Evolutionary conservation across 2,888 invertebrate genomes (phyloP).

Genomic region (Morpho helenor): DNA sequence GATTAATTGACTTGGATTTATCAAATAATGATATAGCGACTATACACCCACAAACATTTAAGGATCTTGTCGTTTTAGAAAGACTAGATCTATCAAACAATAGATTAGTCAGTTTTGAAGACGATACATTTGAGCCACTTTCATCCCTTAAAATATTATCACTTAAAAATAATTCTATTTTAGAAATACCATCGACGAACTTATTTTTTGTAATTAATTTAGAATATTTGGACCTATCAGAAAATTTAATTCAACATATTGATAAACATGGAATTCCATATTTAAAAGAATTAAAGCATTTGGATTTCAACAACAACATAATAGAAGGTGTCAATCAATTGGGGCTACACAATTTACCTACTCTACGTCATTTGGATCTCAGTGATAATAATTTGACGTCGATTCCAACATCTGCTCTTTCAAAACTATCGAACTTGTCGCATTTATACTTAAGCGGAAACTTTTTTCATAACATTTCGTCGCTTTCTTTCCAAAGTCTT

Average conservation of each 20-base stretch:
- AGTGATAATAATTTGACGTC: constrained; percentile 90
- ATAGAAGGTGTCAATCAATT: constrained; percentile 85
- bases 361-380: constrained; percentile 86
- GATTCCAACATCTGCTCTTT: constrained; percentile 87
- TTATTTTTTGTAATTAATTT: constrained; percentile 83
- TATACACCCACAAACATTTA: constrained; percentile 87
- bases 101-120: constrained; percentile 85
- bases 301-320: constrained; percentile 87
- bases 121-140: constrained; percentile 84
- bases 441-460: constrained; percentile 89
- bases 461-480: constrained; percentile 84
- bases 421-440: constrained; percentile 87
- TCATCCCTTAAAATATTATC: constrained; percentile 85
- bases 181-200: constrained; percentile 86
- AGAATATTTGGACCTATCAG: constrained; percentile 86
- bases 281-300: constrained; percentile 83
- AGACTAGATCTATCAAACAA: constrained; percentile 88
- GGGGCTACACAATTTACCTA: constrained; percentile 86
- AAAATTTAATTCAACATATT: constrained; percentile 88
- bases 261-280: constrained; percentile 85
- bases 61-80: constrained; percentile 85
- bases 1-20: constrained; percentile 84
- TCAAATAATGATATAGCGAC: constrained; percentile 88
- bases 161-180: constrained; percentile 87
- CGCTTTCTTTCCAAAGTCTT: constrained; percentile 90